phyloP scores from a whole-genome alignment of 2,797 vertebrate species.

The Dryobates pubescens region DNA sequence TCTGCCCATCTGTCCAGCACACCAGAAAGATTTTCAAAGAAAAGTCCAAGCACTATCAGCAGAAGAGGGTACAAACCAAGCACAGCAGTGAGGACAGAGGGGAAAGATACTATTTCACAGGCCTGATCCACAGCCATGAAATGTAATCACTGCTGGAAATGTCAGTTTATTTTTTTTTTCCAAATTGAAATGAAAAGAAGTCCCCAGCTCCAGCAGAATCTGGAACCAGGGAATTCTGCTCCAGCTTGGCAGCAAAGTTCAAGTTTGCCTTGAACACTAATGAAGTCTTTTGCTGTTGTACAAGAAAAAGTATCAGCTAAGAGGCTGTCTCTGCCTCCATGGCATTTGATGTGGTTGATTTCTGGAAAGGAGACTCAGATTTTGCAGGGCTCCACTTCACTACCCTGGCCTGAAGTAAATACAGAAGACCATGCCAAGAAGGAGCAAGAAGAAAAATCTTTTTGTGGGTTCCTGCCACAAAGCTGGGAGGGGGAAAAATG shows the following conservation, averaged over 20 bases:
- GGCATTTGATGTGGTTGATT: conserved; percentile 61
- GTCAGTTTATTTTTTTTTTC: neutral
- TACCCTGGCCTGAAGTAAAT: conserved; percentile 46
- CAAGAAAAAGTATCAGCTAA: conserved; percentile 15
- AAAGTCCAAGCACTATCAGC: neutral
- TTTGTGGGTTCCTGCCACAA: neutral
- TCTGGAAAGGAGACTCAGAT: conserved; percentile 39
- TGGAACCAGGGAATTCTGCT: neutral
- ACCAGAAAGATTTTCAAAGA: neutral
- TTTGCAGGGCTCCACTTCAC: conserved; percentile 24
- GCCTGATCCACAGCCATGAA: neutral
- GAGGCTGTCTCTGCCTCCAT: conserved; percentile 40
- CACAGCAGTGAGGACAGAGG: neutral
- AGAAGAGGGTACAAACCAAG: neutral
- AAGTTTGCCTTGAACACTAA: conserved; percentile 31
- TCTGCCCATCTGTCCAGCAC: neutral
- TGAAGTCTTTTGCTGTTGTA: conserved; percentile 43
- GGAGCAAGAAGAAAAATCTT: conserved; percentile 30
- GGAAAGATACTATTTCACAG: conserved; percentile 22
- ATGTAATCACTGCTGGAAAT: conserved; percentile 23
- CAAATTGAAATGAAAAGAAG: conserved; percentile 46
- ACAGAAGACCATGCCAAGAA: neutral
- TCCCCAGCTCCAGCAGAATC: neutral
- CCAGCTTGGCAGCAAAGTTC: neutral
- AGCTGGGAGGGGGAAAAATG: neutral